Base-by-base conservation (phyloP, 2,113 vertebrate species). In the Crypturellus undulatus region DNA sequence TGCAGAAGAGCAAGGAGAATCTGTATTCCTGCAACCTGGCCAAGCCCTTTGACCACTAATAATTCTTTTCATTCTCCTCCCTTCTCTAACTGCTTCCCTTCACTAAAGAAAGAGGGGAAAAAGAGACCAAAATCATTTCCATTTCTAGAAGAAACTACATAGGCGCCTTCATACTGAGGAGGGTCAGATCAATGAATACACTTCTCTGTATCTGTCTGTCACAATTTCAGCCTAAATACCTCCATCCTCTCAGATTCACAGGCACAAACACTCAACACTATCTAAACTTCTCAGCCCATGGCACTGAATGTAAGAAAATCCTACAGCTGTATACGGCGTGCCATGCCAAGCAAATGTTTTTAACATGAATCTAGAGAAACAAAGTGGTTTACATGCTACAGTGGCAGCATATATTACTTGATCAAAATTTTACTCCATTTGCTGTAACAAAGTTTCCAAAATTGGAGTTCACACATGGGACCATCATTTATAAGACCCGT, bases 391-490 rank as follows among this genome's bases (percentile, higher is more conserved):
- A 67, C 19, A 1, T 30, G 56, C 64, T 65, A 47, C 65, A 71
- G 47, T 10, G 15, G 60, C 40, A 32, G 24, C 60, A 43, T 68
- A 36, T 14, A 30, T 71, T 60, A 12, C 72, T 49, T 49, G 91
- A 52, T 52, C 89, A 76, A 92, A 76, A 26, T 81, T 84, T 90
- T 81, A 92, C 68, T 90, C 36, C 59, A n/a, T 83, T 90, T 87
- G 81, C 84, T 69, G 63, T 26, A 93, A 94, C 87, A 94, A 96
- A 82, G 81, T 68, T 24, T 94, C 80, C 84, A 84, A 26, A 81
- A 89, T 7, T 40, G 38, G 69, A 89, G 69, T 9, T 40, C 40
- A 19, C 91, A 32, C 91, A 14, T 0, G 77, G 89, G 86, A 90
- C 3, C 42, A 40, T 12, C 26, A 0, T 79, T 96, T 93, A 95